A percentile compares a stretch with the other conserved stretches of the same genome.
Evolutionary conservation across 2,888 invertebrate species (phyloP).

Genomic region (Caenorhabditis doughertyi): DNA sequence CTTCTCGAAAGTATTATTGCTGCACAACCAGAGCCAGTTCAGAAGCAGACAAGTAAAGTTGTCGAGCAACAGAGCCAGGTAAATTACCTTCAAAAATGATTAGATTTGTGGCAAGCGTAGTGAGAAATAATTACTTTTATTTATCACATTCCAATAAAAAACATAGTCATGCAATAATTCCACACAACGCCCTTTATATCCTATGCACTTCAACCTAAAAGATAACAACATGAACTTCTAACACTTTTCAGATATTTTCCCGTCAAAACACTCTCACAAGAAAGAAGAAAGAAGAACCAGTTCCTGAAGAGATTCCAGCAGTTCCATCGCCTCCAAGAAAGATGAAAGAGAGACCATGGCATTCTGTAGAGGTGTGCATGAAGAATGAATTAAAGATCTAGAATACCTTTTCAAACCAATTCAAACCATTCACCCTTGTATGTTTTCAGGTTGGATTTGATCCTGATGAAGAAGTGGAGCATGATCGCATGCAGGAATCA

Average conservation of each 20-base stretch:
- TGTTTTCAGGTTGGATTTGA: conserved; percentile 78
- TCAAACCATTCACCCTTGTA: conserved; percentile 16
- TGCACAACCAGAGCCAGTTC: conserved; percentile 78
- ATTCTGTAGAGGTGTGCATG: conserved; percentile 66
- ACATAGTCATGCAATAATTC: not conserved
- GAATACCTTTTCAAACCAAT: not conserved
- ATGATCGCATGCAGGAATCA: conserved; percentile 68
- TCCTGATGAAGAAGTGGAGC: conserved; percentile 75
- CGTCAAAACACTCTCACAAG: conserved; percentile 57
- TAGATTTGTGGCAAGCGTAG: no score
- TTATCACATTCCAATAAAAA: not conserved
- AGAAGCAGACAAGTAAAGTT: conserved; percentile 79
- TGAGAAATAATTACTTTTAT: no score
- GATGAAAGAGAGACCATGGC: conserved; percentile 65
- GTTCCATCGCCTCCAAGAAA: conserved; percentile 57
- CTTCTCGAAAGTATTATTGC: conserved; percentile 73
- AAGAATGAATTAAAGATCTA: conserved; percentile 5
- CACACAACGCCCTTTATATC: conserved; percentile 5
- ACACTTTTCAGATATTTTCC: conserved; percentile 61
- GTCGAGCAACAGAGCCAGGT: conserved; percentile 73
- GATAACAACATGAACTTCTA: conserved; percentile 37
- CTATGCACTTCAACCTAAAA: conserved; percentile 39
- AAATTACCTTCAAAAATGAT: not conserved
- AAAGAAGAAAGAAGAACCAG: conserved; percentile 47
- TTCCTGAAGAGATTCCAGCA: conserved; percentile 49